Conservation (phyloP, 2,797 vertebrate species). For the Acipenser oxyrinchus region DNA sequence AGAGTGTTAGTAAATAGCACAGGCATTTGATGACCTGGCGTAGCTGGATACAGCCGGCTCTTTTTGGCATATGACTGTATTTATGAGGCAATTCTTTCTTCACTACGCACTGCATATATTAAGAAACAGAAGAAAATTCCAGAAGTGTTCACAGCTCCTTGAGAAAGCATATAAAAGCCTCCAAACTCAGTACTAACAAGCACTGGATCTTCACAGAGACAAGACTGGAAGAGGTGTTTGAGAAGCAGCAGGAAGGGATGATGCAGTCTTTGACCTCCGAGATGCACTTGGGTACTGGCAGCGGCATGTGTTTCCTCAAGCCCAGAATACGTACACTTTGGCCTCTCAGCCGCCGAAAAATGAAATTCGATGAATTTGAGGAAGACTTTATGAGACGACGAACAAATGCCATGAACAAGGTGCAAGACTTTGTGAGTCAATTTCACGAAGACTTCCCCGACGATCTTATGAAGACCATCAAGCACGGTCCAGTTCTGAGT, state of each 20-base stretch:
- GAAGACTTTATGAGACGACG: constrained; percentile 45
- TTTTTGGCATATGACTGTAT: no score
- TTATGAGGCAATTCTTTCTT: no score
- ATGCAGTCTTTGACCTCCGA: constrained; percentile 37
- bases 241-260: constrained; percentile 20
- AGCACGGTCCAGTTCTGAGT: constrained; percentile 26
- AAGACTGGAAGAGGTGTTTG: not conserved
- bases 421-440: constrained; percentile 34
- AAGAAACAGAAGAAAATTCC: no score
- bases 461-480: constrained; percentile 28
- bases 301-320: constrained; percentile 40
- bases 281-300: constrained; percentile 44
- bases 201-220: no score
- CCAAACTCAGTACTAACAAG: no score
- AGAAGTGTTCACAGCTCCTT: no score
- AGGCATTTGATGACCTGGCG: no score
- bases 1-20: no score
- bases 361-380: constrained; percentile 23
- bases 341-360: constrained; percentile 30
- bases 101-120: no score
- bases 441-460: constrained; percentile 31
- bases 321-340: constrained; percentile 21
- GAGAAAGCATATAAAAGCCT: no score
- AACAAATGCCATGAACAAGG: constrained; percentile 36
- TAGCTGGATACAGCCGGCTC: no score